Conservation (phyloP, 2,888 invertebrate genomes). For the Schizaphis graminum region DNA sequence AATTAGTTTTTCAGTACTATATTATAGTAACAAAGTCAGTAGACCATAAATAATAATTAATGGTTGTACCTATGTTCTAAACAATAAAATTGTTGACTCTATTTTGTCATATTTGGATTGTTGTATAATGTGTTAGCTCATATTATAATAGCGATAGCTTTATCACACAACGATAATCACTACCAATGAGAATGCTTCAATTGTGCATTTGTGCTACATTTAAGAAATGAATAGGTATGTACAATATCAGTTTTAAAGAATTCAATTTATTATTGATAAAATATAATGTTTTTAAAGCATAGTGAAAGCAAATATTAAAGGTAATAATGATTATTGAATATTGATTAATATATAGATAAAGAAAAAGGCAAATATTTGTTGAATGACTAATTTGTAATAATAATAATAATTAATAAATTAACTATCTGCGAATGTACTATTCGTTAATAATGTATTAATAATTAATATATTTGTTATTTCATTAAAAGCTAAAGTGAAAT, state of each 20-base stretch:
- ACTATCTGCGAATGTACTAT: neutral
- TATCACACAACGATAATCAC: neutral
- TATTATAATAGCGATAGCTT: slow-evolving; percentile 10
- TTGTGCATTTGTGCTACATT: neutral
- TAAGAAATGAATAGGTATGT: neutral
- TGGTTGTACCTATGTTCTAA: slow-evolving; percentile 1
- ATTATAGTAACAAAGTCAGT: slow-evolving; percentile 29
- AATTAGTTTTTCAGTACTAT: neutral
- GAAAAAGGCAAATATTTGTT: neutral
- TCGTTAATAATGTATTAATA: neutral
- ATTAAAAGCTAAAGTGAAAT: neutral
- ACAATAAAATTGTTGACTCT: slow-evolving; percentile 2
- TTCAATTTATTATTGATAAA: slow-evolving; percentile 6
- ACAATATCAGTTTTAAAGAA: neutral
- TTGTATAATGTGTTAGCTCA: slow-evolving; percentile 33
- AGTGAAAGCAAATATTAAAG: neutral
- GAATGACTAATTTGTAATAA: slow-evolving; percentile 6
- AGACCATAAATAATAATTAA: slow-evolving; percentile 60
- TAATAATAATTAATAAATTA: neutral
- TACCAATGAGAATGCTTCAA: neutral
- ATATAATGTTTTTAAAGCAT: neutral
- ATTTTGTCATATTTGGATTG: slow-evolving; percentile 25
- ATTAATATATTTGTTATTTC: neutral
- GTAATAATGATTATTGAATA: neutral
- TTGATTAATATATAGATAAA: neutral